Percentiles rank a stretch among this genome's conserved stretches.
Conservation (phyloP, 2,797 vertebrate genomes). For the Martes flavigula region DNA sequence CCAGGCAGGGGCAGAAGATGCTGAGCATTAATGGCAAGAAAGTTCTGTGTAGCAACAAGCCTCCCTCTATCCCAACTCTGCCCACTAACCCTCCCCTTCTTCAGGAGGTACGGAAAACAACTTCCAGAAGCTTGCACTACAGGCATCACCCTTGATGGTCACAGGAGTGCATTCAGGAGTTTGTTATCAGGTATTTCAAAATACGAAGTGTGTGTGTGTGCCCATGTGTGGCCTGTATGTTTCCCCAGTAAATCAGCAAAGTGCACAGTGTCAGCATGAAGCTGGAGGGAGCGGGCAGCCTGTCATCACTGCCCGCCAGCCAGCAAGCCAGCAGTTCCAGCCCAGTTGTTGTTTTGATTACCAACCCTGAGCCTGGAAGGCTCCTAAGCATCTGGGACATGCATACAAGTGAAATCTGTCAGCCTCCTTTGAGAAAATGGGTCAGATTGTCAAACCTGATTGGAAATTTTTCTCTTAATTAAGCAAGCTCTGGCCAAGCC, state of each 20-base stretch:
- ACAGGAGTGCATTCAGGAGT: neutral
- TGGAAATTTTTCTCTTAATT: slow-evolving; percentile 17
- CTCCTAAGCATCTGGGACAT: neutral
- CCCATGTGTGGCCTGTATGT: neutral
- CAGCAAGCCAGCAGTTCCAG: neutral
- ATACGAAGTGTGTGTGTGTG: neutral
- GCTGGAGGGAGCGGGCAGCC: neutral
- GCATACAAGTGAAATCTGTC: neutral
- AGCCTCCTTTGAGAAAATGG: neutral
- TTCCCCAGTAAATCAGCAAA: neutral
- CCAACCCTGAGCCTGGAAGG: neutral
- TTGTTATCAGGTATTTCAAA: neutral
- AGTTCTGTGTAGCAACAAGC: neutral
- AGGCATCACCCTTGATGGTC: neutral
- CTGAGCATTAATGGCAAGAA: neutral
- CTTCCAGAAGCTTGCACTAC: neutral
- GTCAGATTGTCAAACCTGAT: neutral
- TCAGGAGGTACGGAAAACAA: neutral
- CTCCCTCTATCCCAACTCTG: neutral
- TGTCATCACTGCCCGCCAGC: neutral
- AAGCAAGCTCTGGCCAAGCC: neutral
- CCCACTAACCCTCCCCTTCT: neutral
- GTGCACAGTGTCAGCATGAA: neutral
- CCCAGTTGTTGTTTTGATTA: neutral
- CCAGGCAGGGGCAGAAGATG: neutral